Base-by-base conservation (phyloP, 2,797 vertebrate genomes). In the Sibirionetta formosa region DNA sequence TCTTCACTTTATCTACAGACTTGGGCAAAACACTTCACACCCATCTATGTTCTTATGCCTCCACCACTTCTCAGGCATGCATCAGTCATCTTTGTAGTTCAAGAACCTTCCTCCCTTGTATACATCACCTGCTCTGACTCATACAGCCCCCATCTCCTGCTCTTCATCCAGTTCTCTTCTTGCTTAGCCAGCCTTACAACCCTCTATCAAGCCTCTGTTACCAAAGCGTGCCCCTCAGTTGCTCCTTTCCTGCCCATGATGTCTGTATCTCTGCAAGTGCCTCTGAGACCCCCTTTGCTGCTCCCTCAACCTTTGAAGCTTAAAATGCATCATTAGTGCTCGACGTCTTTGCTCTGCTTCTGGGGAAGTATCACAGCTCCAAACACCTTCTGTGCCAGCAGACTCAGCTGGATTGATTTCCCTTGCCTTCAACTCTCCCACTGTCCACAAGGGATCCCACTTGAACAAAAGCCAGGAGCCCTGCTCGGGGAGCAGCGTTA, bases 321-420 rank as follows among this genome's bases (percentile, higher is more conserved):
- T 80, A 71, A 90, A 95, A 83, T 0, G 6, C 36, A 60, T 36
- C 29, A 11, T 57, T 70, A 87, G 38, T 5, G 1, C 50, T 76
- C 63, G 7, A 13, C 1, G 42, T 12, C 56, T 85, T 77, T 38
- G 65, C 70, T 88, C 33, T 5, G 5, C 35, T 93, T 57, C 50
- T n/a, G 35, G 61, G 76, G 48, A 88, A 29, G 57, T 65, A 83
- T 23, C 76, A 19, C 2, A 1, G 65, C 65, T 65, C 91, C 65
- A n/a, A 83, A 78, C 82, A 61, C 72, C 69, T 87, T 24, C 71
- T 42, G 72, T 0, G 1, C 40, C 68, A 68, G 87, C 72, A 78
- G 71, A 38, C 64, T 69, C 79, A 81, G 80, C 86, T 75, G 78
- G 58, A 33, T 53, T 87, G 70, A 82, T 78, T 92, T 90, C 85